Percentiles rank a stretch among this genome's conserved stretches.
Evolutionary conservation across 2,797 vertebrate genomes (phyloP).

Genomic region (Gallinago nigripennis): DNA sequence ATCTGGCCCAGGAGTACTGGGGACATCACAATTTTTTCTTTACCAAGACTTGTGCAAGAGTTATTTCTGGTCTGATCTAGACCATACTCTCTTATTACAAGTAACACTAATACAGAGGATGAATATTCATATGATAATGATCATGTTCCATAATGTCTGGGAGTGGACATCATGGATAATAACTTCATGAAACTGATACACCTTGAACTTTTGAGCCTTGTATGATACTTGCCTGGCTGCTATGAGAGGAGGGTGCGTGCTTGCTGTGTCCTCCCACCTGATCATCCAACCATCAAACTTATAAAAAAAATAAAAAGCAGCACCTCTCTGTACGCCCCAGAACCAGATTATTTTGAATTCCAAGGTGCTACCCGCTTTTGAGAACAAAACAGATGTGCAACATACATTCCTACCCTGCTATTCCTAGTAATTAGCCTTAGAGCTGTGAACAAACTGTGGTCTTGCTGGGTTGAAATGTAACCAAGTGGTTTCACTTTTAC

Average conservation of each 20-base stretch:
- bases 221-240: neutral
- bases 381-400: neutral
- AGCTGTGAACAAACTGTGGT: neutral
- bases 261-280: neutral
- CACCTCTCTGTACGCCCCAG: neutral
- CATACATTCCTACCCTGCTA: neutral
- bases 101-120: neutral
- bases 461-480: neutral
- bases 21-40: neutral
- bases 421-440: neutral
- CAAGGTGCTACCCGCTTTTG: neutral
- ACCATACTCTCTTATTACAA: neutral
- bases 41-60: neutral
- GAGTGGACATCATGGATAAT: neutral
- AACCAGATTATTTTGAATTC: neutral
- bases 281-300: neutral
- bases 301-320: accelerated
- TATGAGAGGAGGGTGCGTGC: neutral
- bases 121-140: neutral
- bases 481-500: neutral
- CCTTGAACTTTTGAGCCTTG: neutral
- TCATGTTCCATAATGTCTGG: neutral
- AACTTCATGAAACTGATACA: neutral
- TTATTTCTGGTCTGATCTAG: neutral
- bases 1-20: neutral